phyloP scores from a whole-genome alignment of 2,113 vertebrate genomes.

The Neogobius melanostomus region DNA sequence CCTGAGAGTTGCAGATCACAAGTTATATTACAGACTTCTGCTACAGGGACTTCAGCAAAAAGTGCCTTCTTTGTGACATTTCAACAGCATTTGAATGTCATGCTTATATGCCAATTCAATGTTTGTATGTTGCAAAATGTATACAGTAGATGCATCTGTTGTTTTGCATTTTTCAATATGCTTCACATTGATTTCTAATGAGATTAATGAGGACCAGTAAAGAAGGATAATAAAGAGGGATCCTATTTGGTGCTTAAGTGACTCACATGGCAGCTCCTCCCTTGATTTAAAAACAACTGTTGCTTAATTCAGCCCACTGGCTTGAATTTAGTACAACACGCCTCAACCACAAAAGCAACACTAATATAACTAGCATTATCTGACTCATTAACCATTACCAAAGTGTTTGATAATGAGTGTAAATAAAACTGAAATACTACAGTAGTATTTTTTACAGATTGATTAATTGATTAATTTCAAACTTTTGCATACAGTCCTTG shows the following conservation, averaged over 20 bases:
- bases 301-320: background rate
- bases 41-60: too few species aligned
- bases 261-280: too few species aligned
- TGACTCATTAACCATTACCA: background rate
- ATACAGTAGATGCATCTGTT: too few species aligned
- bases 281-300: background rate
- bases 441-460: too few species aligned
- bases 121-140: too few species aligned
- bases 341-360: background rate
- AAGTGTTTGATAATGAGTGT: background rate
- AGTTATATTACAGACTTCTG: too few species aligned
- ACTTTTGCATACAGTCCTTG: too few species aligned
- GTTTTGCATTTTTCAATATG: background rate
- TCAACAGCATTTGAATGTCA: too few species aligned
- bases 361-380: background rate
- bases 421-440: background rate
- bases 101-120: too few species aligned
- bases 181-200: background rate
- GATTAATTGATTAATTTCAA: too few species aligned
- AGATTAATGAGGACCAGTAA: background rate
- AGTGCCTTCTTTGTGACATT: too few species aligned
- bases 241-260: too few species aligned
- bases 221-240: background rate
- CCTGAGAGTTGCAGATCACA: background rate
- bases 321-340: background rate